A percentile compares a stretch with the other conserved stretches of the same genome.
These are phyloP conservation scores for Fissipunctia ypsillon DNA, from an alignment of 2,888 invertebrate genomes.

Conservation along the genomic window DNA sequence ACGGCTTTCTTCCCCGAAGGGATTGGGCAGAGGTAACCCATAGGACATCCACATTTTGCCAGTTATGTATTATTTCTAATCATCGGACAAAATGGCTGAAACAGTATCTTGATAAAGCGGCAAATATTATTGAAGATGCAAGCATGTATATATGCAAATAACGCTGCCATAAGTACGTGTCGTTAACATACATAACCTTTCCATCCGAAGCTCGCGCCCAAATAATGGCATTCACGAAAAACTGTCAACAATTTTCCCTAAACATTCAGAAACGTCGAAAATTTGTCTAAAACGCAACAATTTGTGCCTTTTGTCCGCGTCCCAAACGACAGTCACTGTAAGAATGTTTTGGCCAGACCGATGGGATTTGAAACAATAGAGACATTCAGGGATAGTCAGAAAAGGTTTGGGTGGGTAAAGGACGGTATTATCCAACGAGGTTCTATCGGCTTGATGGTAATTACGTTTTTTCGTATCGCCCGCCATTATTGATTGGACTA, in stretches of 20 bases:
- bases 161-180: background rate
- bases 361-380: conserved; percentile 62
- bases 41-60: too few relatives aligned
- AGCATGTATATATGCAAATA: background rate
- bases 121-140: conserved; percentile 2
- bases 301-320: conserved; percentile 69
- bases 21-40: too few relatives aligned
- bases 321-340: conserved; percentile 67
- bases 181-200: conserved; percentile 7
- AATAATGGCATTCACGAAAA: conserved; percentile 25
- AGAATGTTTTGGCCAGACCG: conserved; percentile 65
- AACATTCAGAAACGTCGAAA: conserved; percentile 42
- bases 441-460: conserved; percentile 63
- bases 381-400: conserved; percentile 7
- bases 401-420: conserved; percentile 46
- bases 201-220: background rate
- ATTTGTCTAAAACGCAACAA: conserved; percentile 67
- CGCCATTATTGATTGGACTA: conserved; percentile 57
- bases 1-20: too few relatives aligned
- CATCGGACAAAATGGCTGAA: background rate
- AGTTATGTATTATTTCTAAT: too few relatives aligned
- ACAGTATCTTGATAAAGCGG: background rate
- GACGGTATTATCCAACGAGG: conserved; percentile 46
- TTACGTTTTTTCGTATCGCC: conserved; percentile 53
- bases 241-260: conserved; percentile 38